Percentiles rank a stretch among this genome's conserved stretches.
Conservation (phyloP, 2,113 vertebrate species). For the Arvicanthis niloticus region DNA sequence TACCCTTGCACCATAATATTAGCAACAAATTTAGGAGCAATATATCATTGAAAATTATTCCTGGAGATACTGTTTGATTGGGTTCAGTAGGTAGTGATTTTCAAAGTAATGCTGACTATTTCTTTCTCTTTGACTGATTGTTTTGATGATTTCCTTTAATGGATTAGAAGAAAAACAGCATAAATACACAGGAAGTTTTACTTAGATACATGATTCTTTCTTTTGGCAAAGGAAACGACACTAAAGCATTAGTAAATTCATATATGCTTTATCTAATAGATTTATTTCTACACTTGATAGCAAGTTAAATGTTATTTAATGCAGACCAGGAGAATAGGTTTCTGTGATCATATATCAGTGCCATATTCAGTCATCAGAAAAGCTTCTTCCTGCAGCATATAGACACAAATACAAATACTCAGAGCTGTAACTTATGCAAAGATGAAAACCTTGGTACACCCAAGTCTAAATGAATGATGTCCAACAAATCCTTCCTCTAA, state of each 20-base stretch:
- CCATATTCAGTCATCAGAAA: background rate
- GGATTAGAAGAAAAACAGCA: background rate
- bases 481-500: background rate
- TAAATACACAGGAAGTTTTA: background rate
- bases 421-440: background rate
- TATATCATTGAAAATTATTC: background rate
- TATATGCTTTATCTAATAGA: background rate
- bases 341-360: background rate
- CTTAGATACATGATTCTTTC: background rate
- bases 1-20: background rate
- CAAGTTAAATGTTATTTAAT: constrained; percentile 19
- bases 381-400: background rate
- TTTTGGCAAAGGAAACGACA: background rate
- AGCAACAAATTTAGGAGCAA: background rate
- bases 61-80: background rate
- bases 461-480: background rate
- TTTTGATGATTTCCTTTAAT: background rate
- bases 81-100: background rate
- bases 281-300: background rate
- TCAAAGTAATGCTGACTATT: background rate
- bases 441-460: background rate
- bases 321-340: background rate
- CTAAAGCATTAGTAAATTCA: background rate
- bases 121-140: background rate
- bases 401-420: background rate